Evolutionary conservation across 2,797 vertebrate genomes (phyloP).

Genomic region (Tympanoctomys barrerae): DNA sequence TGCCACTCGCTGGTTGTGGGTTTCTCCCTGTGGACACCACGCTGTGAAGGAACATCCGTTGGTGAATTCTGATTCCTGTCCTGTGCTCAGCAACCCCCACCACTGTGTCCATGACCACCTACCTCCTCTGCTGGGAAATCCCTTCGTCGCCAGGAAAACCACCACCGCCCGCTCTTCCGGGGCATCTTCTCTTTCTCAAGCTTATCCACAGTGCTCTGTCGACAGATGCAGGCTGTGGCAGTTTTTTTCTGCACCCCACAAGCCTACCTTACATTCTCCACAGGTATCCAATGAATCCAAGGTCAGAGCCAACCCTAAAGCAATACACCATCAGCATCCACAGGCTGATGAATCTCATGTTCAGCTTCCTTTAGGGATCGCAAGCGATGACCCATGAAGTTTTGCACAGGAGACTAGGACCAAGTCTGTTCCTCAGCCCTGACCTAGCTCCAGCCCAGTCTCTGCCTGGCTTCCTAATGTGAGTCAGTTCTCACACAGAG

Average conservation of each 20-base stretch:
- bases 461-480: not conserved
- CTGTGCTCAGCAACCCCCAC: not conserved
- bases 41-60: constrained; percentile 67
- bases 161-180: constrained; percentile 95
- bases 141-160: constrained; percentile 96
- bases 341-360: not conserved
- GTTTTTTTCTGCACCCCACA: not conserved
- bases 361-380: not conserved
- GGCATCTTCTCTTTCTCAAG: constrained; percentile 96
- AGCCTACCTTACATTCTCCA: not conserved
- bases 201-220: constrained; percentile 91
- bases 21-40: constrained; percentile 55
- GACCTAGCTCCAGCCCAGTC: not conserved
- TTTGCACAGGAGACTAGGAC: not conserved
- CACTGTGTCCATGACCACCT: not conserved
- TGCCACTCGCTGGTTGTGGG: accelerated
- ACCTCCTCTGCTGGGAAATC: constrained; percentile 91
- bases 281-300: not conserved
- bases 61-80: not conserved
- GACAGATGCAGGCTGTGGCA: constrained; percentile 4
- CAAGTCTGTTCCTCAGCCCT: not conserved
- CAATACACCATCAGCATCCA: not conserved
- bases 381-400: not conserved
- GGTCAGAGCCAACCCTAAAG: not conserved
- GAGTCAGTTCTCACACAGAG: not conserved